These are phyloP conservation scores for Glaucidium brasilianum DNA, from an alignment of 2,113 vertebrate species.

Conservation along the genomic window DNA sequence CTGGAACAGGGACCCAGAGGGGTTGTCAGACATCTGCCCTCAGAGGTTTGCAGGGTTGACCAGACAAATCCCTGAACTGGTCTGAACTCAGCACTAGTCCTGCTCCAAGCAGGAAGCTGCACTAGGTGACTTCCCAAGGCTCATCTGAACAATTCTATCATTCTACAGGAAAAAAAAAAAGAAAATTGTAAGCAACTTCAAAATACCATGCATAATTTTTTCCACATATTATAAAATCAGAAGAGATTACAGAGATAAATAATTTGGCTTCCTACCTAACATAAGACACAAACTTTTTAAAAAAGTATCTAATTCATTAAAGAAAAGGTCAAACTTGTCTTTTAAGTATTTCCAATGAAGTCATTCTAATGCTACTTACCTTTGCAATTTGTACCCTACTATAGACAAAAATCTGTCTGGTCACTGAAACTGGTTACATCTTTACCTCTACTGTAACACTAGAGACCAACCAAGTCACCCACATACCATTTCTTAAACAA, in stretches of 20 bases:
- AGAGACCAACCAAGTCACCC: not conserved
- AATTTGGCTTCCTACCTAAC: not conserved
- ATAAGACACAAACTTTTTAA: not conserved
- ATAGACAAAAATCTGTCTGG: not conserved
- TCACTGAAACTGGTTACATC: not conserved
- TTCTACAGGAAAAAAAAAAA: not conserved
- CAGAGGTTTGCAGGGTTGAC: not conserved
- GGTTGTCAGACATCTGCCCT: not conserved
- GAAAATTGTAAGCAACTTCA: not conserved
- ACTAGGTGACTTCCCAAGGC: not conserved
- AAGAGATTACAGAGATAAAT: not conserved
- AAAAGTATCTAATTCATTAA: too few species aligned
- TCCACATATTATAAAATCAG: not conserved
- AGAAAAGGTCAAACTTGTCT: not conserved
- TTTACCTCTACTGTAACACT: not conserved
- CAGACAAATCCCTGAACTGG: not conserved
- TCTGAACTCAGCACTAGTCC: not conserved
- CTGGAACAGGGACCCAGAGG: not conserved
- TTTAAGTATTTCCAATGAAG: not conserved
- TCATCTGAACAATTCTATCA: not conserved
- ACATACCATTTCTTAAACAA: not conserved
- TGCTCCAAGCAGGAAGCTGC: not conserved
- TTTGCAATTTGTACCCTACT: not conserved
- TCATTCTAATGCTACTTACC: not conserved
- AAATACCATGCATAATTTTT: not conserved